Conservation (phyloP, 2,797 vertebrate genomes). For the Anableps anableps region DNA sequence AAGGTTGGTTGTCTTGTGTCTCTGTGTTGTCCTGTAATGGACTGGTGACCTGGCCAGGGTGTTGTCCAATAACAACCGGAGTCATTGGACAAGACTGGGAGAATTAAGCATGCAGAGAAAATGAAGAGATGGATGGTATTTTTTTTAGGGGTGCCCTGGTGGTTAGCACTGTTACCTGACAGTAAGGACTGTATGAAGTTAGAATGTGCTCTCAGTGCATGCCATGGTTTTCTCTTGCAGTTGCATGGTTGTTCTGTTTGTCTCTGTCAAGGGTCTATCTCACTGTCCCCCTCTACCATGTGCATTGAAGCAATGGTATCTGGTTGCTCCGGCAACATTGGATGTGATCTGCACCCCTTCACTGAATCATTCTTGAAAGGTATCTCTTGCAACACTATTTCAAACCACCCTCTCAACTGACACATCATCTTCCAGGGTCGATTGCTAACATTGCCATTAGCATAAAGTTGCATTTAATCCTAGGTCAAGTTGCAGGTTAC, state of each 20-base stretch:
- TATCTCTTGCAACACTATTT: constrained; percentile 4
- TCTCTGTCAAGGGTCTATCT: neutral
- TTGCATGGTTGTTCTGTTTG: neutral
- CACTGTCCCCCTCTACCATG: neutral
- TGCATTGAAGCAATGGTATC: too few relatives aligned
- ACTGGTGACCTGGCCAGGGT: neutral
- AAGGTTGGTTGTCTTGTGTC: neutral
- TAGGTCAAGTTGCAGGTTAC: neutral
- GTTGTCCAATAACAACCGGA: neutral
- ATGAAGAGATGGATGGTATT: neutral
- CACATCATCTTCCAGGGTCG: neutral
- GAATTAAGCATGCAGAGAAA: neutral
- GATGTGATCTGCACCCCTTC: neutral
- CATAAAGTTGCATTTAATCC: constrained; percentile 2
- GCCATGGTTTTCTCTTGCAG: neutral
- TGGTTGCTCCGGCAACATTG: neutral
- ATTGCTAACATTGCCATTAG: constrained; percentile 4
- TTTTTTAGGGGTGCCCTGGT: neutral
- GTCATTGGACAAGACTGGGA: neutral
- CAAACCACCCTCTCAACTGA: neutral
- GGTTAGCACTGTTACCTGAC: neutral
- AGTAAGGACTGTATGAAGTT: neutral
- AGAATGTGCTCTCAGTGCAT: neutral
- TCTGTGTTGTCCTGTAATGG: neutral
- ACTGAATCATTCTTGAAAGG: neutral